Percentiles rank a stretch among this genome's conserved stretches.
These are phyloP conservation scores for Trichonephila clavata DNA, from an alignment of 1,140 invertebrate genomes.

Conservation along the genomic window DNA sequence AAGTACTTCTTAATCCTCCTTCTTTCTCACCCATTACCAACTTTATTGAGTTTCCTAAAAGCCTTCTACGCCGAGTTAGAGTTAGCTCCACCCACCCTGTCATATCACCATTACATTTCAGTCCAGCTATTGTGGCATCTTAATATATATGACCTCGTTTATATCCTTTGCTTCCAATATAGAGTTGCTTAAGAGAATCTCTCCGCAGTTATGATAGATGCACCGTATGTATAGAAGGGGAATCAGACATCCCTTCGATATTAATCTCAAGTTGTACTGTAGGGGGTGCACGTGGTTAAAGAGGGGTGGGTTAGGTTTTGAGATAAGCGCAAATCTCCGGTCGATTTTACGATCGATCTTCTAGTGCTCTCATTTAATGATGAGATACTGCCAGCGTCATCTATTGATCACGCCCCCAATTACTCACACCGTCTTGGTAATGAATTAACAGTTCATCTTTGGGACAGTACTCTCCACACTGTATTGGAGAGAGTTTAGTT, in stretches of 20 bases:
- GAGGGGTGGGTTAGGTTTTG: background rate
- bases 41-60: background rate
- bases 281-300: background rate
- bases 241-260: conserved; percentile 20
- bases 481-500: background rate
- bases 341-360: conserved; percentile 45
- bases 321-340: conserved; percentile 28
- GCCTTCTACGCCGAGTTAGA: background rate
- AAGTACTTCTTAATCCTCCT: background rate
- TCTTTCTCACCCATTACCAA: background rate
- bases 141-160: background rate
- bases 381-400: conserved; percentile 26
- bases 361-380: conserved; percentile 38
- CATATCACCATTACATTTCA: conserved; percentile 11
- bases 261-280: conserved; percentile 49
- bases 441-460: conserved; percentile 59
- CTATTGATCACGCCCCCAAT: conserved; percentile 61
- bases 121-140: background rate
- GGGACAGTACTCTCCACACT: background rate
- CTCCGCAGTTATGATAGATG: background rate
- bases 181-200: background rate
- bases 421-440: conserved; percentile 63
- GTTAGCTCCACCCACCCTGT: background rate
- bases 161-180: background rate
- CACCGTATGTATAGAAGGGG: background rate